Evolutionary conservation across 2,888 invertebrate genomes (phyloP), one percentile per base, ranked within the genome.

Genomic region (Oxytorus armatus): DNA sequence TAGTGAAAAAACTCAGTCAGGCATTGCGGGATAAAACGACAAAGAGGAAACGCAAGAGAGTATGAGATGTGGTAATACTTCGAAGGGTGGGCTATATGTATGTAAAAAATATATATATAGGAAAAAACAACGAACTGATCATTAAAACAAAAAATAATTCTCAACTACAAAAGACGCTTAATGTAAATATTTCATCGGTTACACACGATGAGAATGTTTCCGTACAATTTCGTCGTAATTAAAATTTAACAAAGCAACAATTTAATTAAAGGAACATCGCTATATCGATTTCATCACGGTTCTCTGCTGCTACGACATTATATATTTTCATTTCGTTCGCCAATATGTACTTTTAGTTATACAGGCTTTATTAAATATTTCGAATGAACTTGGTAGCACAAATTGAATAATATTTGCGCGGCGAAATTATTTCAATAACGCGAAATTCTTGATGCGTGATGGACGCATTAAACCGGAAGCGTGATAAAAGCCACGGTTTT

Each of bases 1-100:
- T 11, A 61, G 51, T 23, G 33, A 81, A 83, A 74, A 55, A 63
- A 44, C 29, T 14, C 63, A 70, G 39, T 18, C 73, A 33, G 36
- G 44, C 44, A 65, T 39, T 65, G 42, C 36, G 7, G 21, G 23
- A 61, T 49, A 59, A 72, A 49, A 25, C 49, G 72, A 59, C 16
- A n/a, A 18, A 36, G 59, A 33, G 53, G 16, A 39, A 53, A 51
- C 18, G 25, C 14, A 3, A 8, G 10, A 4, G 39, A 42, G 53
- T 55, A 16, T 51, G 49, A 21, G 74, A 44, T 39, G 55, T 47
- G 7, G 33, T 36, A 65, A 66, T 66, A 66, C 59, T 36, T 49
- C 33, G 61, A 10, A 55, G 69, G 49, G 69, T 69, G 39, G 51
- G 21, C n/a, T n/a, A n/a, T 39, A 7, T 49, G 8, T 47, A 4